phyloP scores from a whole-genome alignment of 2,888 invertebrate species.

The Sarcophaga carnaria region DNA sequence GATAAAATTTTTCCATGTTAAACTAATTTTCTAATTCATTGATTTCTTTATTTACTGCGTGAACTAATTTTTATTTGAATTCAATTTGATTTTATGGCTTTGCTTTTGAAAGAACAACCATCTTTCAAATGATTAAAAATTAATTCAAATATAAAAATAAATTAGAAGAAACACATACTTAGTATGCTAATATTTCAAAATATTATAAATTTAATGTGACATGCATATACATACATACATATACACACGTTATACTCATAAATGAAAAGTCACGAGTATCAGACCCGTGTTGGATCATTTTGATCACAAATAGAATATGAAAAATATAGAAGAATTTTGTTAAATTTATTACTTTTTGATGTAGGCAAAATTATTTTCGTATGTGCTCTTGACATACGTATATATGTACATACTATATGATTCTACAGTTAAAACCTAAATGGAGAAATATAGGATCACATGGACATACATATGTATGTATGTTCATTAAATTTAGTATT shows the following conservation, averaged over 20 bases:
- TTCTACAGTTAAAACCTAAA: background rate
- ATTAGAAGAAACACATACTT: background rate
- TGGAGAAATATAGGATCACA: too few species aligned
- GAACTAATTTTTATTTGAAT: too few species aligned
- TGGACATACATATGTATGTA: background rate
- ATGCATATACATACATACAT: background rate
- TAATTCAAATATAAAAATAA: background rate
- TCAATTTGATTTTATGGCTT: too few species aligned
- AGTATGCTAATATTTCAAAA: background rate
- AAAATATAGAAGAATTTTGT: background rate
- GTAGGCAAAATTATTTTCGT: background rate
- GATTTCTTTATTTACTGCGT: background rate
- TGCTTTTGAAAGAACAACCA: too few species aligned
- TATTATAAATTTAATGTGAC: background rate
- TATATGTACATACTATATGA: background rate
- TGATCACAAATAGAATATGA: background rate
- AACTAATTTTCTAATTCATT: slow-evolving; percentile 4
- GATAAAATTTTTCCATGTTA: background rate
- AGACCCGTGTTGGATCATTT: slow-evolving; percentile 5
- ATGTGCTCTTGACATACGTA: background rate
- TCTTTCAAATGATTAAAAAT: too few species aligned
- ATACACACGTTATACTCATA: background rate
- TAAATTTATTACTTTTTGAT: background rate
- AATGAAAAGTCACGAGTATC: slow-evolving; percentile 8
- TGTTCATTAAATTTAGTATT: background rate